Conservation (phyloP, 2,888 invertebrate species). For the Drosophila mimica region DNA sequence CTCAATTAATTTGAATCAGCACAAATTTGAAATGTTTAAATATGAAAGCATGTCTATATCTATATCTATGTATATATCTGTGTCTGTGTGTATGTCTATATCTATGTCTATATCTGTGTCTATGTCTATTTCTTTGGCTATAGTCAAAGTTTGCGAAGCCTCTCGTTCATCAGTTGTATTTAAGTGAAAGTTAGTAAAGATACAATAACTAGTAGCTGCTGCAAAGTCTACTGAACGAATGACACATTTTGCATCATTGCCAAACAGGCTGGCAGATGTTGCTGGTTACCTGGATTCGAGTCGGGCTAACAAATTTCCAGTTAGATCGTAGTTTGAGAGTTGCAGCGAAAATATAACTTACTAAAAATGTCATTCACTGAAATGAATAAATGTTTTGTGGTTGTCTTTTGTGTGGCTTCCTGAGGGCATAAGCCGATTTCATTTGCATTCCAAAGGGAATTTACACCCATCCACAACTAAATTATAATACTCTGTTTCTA, state of each 20-base stretch:
- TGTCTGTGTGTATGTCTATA: constrained; percentile 1
- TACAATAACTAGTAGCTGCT: constrained; percentile 3
- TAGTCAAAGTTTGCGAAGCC: constrained; percentile 14
- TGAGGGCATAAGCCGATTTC: background rate
- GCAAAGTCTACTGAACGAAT: constrained; percentile 4
- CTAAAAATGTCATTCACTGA: constrained; percentile 35
- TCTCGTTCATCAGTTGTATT: constrained; percentile 15
- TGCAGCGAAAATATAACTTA: background rate
- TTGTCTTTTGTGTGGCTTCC: constrained; percentile 41
- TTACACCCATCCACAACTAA: background rate
- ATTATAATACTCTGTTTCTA: background rate
- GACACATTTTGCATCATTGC: constrained; percentile 19
- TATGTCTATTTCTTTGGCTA: constrained; percentile 2
- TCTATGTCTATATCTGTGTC: constrained; percentile 1
- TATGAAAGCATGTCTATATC: background rate
- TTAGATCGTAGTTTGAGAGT: background rate
- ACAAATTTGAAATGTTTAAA: background rate
- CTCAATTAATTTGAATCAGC: background rate
- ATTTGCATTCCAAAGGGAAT: constrained; percentile 10
- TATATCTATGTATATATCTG: background rate
- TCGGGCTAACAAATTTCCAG: constrained; percentile 13
- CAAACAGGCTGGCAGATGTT: constrained; percentile 17
- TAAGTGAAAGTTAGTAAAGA: constrained; percentile 49
- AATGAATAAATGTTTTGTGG: constrained; percentile 32
- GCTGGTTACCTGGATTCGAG: constrained; percentile 9